These are phyloP conservation scores for Ricordea florida DNA, from an alignment of 92 coral and sea anemone genomes.

Conservation along the genomic window DNA sequence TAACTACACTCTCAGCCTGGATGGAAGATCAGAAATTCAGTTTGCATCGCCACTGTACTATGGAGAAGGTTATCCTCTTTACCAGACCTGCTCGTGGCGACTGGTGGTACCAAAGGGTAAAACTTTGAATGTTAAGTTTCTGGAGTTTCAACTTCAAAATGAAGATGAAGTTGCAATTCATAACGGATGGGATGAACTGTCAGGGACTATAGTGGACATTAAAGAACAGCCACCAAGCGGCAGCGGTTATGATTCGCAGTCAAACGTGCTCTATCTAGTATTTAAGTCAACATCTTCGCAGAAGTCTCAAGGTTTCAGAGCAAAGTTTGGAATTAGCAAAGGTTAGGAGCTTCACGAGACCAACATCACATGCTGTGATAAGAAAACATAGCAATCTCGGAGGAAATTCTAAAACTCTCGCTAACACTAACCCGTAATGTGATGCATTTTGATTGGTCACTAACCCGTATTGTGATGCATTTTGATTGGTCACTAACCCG, in stretches of 20 bases:
- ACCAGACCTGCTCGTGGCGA: slow-evolving; percentile 29
- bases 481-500: too few relatives aligned
- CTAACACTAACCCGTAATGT: too few relatives aligned
- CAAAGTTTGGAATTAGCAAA: not conserved
- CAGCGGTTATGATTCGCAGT: not conserved
- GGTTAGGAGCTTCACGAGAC: too few relatives aligned
- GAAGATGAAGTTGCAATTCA: not conserved
- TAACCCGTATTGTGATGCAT: too few relatives aligned
- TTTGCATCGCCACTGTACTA: slow-evolving; percentile 18
- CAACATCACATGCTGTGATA: too few relatives aligned
- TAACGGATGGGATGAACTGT: not conserved
- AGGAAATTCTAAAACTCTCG: too few relatives aligned
- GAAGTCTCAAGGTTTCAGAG: slow-evolving; percentile 13
- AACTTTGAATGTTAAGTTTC: not conserved
- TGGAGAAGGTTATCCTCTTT: not conserved
- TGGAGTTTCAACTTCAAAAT: not conserved
- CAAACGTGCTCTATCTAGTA: not conserved
- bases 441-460: too few relatives aligned
- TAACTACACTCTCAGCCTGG: slow-evolving; percentile 17
- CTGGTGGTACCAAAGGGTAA: not conserved
- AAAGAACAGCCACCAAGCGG: too few relatives aligned
- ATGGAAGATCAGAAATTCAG: not conserved
- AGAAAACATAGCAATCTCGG: too few relatives aligned
- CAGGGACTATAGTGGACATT: not conserved
- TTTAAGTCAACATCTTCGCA: not conserved